Conservation (phyloP, 2,888 invertebrate genomes). For the Syrista parreyssii region DNA sequence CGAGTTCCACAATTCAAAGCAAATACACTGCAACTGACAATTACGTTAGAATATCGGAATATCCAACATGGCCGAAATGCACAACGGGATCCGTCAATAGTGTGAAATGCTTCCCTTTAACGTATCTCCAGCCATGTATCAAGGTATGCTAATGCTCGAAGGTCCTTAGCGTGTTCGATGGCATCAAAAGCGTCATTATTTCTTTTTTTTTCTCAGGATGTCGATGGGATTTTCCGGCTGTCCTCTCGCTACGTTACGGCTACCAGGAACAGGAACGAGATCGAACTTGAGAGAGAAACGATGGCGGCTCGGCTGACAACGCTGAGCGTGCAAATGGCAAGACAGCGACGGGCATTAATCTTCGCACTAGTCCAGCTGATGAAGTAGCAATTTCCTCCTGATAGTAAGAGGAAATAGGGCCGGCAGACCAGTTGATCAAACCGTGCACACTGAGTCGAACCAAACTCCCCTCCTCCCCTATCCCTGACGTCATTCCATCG, state of each 20-base stretch:
- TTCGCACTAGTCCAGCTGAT: constrained; percentile 54
- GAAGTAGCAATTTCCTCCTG: constrained; percentile 63
- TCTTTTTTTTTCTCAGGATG: neutral
- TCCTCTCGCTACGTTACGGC: neutral
- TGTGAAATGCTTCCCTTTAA: neutral
- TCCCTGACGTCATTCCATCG: constrained; percentile 2
- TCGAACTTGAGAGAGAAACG: neutral
- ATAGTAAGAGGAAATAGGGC: constrained; percentile 61
- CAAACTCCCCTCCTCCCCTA: neutral
- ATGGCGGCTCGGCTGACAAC: neutral
- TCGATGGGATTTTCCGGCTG: neutral
- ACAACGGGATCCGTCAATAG: neutral
- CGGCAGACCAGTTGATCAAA: constrained; percentile 56
- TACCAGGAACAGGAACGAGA: neutral
- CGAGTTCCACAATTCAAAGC: neutral
- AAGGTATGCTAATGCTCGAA: neutral
- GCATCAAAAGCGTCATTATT: neutral
- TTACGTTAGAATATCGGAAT: neutral
- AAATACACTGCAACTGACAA: neutral
- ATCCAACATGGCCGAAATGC: neutral
- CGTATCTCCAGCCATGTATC: neutral
- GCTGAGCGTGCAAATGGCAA: constrained; percentile 34
- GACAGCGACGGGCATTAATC: constrained; percentile 49
- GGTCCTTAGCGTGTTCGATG: neutral
- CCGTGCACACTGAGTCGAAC: constrained; percentile 42